phyloP scores from a whole-genome alignment of 2,888 invertebrate species.

The Eledone cirrhosa region DNA sequence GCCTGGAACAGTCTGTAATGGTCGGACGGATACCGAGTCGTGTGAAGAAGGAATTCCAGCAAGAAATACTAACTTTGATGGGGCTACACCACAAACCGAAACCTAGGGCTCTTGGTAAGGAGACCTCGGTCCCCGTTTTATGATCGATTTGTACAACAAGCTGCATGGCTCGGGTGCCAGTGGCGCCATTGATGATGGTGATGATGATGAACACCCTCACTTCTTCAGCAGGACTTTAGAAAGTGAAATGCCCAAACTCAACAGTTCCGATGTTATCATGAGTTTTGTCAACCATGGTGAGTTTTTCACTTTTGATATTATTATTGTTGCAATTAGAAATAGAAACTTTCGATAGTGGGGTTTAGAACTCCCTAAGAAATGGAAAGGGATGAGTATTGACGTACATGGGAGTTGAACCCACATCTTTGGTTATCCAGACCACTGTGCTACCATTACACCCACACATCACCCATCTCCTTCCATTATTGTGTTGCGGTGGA shows the following conservation, averaged over 20 bases:
- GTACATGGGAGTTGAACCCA: no score
- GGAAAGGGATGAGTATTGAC: no score
- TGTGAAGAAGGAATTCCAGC: constrained; percentile 84
- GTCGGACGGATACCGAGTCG: constrained; percentile 78
- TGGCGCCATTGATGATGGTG: constrained; percentile 47
- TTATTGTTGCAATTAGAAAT: no score
- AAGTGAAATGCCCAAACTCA: constrained; percentile 73
- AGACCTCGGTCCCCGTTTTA: constrained; percentile 80
- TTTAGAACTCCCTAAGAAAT: no score
- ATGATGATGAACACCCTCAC: constrained; percentile 43
- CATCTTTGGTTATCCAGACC: no score
- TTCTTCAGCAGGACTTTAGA: constrained; percentile 37
- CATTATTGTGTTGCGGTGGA: no score
- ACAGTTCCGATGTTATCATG: constrained; percentile 93
- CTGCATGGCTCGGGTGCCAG: constrained; percentile 71
- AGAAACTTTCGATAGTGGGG: no score
- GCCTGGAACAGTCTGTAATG: constrained; percentile 78
- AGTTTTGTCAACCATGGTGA: constrained; percentile 88
- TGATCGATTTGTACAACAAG: constrained; percentile 87
- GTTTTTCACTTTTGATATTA: constrained; percentile 26
- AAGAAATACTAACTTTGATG: constrained; percentile 87
- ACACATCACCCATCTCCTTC: no score
- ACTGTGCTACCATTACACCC: no score
- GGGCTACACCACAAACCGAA: constrained; percentile 84
- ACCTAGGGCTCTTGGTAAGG: constrained; percentile 47